Base-by-base conservation (phyloP, 2,113 vertebrate species). In the Hepsetus odoe region DNA sequence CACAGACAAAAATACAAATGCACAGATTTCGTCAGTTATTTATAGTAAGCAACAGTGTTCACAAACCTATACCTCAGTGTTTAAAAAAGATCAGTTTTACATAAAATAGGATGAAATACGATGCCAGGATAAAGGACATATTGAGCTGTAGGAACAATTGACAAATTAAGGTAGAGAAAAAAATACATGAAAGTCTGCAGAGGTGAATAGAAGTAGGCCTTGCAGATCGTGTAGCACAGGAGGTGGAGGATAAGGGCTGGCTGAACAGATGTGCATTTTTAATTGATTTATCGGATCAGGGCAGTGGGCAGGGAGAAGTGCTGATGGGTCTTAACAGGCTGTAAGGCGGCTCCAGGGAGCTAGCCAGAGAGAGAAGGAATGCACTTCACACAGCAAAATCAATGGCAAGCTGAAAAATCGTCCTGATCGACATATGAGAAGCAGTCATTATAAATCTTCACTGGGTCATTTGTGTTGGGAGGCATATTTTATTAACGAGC, bases 201-300 rank as follows among this genome's bases (percentile, higher is more conserved):
- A 66, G 30, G 30, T 24, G 42, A 64, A 68, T 28, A 59, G 65
- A 28, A 14, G 40, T 44, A 56, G 14, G 30, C 49, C 65, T 32
- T 16, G 33, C 40, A 49, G 18, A 49, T 18, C 46, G 5, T 49
- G 46, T 20, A 24, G 35, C 73, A 58, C 1, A 33, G 61, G 40
- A 33, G 33, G 65, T 33, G 55, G 59, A 74, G n/a, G 55, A 20
- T 44, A 38, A 62, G 7, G 75, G 59, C 85, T 71, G 87, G 89
- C 79, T 87, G 84, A 94, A 88, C 81, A 86, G 76, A 75, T 89
- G 82, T 85, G 89, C 62, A 83, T 87, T 92, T 89, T 85, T 74
- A 90, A 93, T 72, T 84, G 86, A 93, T 90, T 89, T 91, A 92
- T 90, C 87, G 90, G 85, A 87, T 72, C 75, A 70, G 35, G 89